A percentile compares a stretch with the other conserved stretches of the same genome.
Evolutionary conservation across 2,113 vertebrate genomes (phyloP).

Genomic region (Meriones unguiculatus): DNA sequence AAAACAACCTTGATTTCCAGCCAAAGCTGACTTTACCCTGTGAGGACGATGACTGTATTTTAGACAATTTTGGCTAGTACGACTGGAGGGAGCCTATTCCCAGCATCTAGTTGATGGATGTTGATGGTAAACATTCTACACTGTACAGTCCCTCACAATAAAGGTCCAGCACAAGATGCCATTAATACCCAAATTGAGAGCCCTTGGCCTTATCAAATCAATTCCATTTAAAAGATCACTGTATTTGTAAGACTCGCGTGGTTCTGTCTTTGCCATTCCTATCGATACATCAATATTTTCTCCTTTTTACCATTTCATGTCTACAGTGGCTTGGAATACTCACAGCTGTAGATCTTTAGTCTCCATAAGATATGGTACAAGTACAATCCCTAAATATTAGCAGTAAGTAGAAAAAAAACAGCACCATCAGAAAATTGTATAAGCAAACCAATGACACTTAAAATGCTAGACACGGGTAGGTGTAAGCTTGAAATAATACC

Average conservation of each 20-base stretch:
- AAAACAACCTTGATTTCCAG: not conserved
- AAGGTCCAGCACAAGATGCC: not conserved
- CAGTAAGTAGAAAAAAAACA: conserved; percentile 17
- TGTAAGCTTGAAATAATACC: conserved; percentile 18
- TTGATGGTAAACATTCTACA: not conserved
- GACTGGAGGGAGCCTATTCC: not conserved
- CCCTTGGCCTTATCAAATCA: not conserved
- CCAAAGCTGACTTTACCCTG: not conserved
- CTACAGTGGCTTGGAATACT: not conserved
- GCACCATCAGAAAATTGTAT: not conserved
- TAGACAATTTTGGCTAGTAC: conserved; percentile 30
- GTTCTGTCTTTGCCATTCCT: not conserved
- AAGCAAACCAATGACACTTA: not conserved
- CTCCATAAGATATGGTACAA: not conserved
- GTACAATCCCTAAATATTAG: conserved; percentile 3
- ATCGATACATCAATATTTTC: not conserved
- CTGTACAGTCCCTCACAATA: not conserved
- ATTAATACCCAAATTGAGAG: not conserved
- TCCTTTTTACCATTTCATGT: conserved; percentile 28
- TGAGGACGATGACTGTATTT: not conserved
- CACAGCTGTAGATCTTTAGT: not conserved
- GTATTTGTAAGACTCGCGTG: not conserved
- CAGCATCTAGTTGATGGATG: not conserved
- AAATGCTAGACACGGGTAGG: not conserved
- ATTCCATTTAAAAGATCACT: conserved; percentile 35